These are phyloP conservation scores for Linnaemya vulpina DNA, from an alignment of 2,888 invertebrate species.

Conservation along the genomic window DNA sequence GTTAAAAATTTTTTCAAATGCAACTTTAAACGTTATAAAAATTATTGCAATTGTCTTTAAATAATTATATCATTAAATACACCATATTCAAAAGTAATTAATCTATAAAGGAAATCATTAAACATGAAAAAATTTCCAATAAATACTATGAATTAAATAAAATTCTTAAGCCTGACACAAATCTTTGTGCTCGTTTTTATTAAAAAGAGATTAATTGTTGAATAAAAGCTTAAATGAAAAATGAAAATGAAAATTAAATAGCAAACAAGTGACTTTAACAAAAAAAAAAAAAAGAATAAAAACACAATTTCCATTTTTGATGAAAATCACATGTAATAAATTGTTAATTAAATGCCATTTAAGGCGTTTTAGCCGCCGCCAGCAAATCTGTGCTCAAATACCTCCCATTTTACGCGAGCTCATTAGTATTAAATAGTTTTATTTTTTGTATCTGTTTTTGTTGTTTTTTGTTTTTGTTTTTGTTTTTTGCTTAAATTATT, in stretches of 20 bases:
- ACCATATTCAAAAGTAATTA: slow-evolving; percentile 38
- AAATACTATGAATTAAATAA: slow-evolving; percentile 17
- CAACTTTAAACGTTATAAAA: too few relatives aligned
- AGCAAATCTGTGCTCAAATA: slow-evolving; percentile 1
- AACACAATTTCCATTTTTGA: slow-evolving; percentile 50
- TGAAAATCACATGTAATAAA: slow-evolving; percentile 51
- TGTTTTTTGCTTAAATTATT: slow-evolving; percentile 55
- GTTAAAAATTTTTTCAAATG: too few relatives aligned
- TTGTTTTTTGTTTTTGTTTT: slow-evolving; percentile 16
- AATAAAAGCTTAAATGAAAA: slow-evolving; percentile 7
- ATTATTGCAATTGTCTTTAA: not conserved
- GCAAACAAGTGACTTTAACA: not conserved
- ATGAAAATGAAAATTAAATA: slow-evolving; percentile 2
- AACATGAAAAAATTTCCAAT: slow-evolving; percentile 29
- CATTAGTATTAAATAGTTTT: slow-evolving; percentile 58
- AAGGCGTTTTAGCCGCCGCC: slow-evolving; percentile 55
- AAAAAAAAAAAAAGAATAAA: slow-evolving; percentile 4
- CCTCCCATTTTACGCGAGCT: slow-evolving; percentile 34
- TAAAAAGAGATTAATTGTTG: slow-evolving; percentile 34
- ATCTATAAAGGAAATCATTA: slow-evolving; percentile 63
- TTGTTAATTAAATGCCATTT: slow-evolving; percentile 70
- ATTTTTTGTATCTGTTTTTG: slow-evolving; percentile 11
- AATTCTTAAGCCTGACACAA: slow-evolving; percentile 40
- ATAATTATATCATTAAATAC: slow-evolving; percentile 18
- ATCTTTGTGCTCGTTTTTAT: slow-evolving; percentile 30